These are phyloP conservation scores for Gymnorhina tibicen DNA, from an alignment of 2,113 vertebrate genomes.

Conservation along the genomic window DNA sequence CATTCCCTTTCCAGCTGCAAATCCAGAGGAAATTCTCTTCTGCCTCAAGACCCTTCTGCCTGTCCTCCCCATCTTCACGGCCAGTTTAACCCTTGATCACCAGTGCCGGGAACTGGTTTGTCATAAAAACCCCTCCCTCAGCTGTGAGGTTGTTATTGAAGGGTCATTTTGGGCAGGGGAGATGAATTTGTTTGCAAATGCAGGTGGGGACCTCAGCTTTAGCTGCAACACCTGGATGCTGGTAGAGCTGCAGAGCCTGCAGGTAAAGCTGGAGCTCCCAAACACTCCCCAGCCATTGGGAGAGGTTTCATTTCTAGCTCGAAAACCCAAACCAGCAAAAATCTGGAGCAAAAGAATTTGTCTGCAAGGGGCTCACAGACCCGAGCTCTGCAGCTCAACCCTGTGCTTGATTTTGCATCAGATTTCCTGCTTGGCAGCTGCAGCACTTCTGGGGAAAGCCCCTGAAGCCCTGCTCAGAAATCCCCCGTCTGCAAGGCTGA, in stretches of 20 bases:
- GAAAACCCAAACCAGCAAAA: not conserved
- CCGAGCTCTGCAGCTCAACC: not conserved
- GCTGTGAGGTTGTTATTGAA: accelerated
- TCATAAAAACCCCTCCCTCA: not conserved
- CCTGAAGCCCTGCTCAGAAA: not conserved
- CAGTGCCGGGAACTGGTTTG: not conserved
- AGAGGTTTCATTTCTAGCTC: not conserved
- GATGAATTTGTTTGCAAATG: not conserved
- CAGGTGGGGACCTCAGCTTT: not conserved
- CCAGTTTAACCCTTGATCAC: accelerated
- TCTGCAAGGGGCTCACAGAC: not conserved
- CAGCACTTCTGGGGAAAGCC: not conserved
- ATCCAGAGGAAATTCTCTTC: not conserved
- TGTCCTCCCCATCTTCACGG: accelerated
- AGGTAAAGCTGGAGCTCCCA: not conserved
- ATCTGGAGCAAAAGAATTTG: not conserved
- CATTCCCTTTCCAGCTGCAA: not conserved
- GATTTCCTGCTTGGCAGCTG: not conserved
- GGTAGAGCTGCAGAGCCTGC: not conserved
- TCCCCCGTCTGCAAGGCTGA: not conserved
- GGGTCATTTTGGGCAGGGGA: not conserved
- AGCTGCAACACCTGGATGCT: not conserved
- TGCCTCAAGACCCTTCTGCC: not conserved
- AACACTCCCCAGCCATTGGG: accelerated
- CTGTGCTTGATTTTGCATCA: not conserved